These are phyloP conservation scores for Leucophenga maculata DNA, from an alignment of 2,888 invertebrate genomes.

Conservation along the genomic window DNA sequence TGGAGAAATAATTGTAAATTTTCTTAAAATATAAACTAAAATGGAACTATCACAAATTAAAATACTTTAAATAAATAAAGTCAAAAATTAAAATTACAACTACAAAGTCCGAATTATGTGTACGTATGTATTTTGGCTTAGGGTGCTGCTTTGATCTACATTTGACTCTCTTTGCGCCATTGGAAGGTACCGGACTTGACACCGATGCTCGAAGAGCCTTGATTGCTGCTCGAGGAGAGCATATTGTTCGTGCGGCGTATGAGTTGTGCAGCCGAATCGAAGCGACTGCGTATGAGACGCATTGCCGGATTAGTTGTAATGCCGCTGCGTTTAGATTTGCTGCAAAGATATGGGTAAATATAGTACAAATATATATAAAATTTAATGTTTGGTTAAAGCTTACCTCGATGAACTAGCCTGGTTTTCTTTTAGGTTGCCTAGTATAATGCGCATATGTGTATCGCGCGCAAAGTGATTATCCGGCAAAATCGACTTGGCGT, in stretches of 20 bases:
- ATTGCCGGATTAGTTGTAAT: constrained; percentile 90
- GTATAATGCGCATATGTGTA: constrained; percentile 91
- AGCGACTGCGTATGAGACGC: constrained; percentile 78
- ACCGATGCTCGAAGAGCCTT: constrained; percentile 73
- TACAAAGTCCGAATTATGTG: constrained; percentile 33
- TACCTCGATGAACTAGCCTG: constrained; percentile 70
- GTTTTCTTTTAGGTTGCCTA: constrained; percentile 76
- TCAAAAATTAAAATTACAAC: constrained; percentile 38
- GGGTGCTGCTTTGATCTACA: constrained; percentile 58
- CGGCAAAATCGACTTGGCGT: constrained; percentile 71
- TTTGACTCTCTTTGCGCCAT: constrained; percentile 73
- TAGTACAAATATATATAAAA: neutral
- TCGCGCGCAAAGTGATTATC: constrained; percentile 91
- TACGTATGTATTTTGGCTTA: constrained; percentile 26
- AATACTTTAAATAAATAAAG: constrained; percentile 54
- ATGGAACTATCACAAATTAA: constrained; percentile 65
- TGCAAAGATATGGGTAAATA: constrained; percentile 40
- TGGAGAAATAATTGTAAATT: constrained; percentile 21
- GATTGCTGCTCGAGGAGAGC: constrained; percentile 70
- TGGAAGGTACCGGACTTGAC: constrained; percentile 73
- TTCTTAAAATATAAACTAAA: constrained; percentile 49
- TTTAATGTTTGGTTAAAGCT: constrained; percentile 26
- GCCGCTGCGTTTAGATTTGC: constrained; percentile 84
- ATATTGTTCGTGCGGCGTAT: constrained; percentile 72
- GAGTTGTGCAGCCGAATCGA: constrained; percentile 72